phyloP scores from a whole-genome alignment of 1,140 invertebrate species.

The Micrasema minimum region DNA sequence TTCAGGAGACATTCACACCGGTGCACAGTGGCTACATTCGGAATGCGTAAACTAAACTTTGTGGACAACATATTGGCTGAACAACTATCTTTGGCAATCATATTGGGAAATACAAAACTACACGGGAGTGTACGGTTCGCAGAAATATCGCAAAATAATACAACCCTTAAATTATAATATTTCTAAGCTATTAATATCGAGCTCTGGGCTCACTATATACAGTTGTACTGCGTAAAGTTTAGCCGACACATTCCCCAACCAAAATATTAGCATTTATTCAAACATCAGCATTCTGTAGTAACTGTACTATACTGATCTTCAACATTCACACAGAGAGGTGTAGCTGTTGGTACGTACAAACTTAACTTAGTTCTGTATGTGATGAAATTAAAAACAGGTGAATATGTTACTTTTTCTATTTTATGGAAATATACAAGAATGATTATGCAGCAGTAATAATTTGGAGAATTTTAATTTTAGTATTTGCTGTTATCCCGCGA shows the following conservation, averaged over 20 bases:
- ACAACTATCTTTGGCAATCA: conserved; percentile 41
- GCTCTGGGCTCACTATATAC: conserved; percentile 19
- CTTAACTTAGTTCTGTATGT: no score
- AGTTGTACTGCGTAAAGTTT: conserved; percentile 26
- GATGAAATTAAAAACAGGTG: no score
- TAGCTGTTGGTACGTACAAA: no score
- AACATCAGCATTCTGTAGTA: conserved; percentile 6
- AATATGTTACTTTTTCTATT: no score
- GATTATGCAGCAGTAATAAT: no score
- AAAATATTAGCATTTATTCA: neutral
- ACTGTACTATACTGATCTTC: no score
- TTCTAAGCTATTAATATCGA: conserved; percentile 22
- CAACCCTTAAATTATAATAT: conserved; percentile 28
- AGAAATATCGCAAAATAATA: conserved; percentile 24
- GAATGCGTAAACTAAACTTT: conserved; percentile 40
- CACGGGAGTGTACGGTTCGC: conserved; percentile 14
- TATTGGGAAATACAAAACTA: conserved; percentile 25
- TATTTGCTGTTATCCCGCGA: no score
- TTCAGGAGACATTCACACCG: conserved; percentile 21
- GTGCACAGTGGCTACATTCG: conserved; percentile 24
- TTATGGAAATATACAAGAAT: no score
- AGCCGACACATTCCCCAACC: conserved; percentile 37
- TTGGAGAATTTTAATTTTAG: no score
- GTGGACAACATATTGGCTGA: conserved; percentile 26
- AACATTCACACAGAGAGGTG: no score